phyloP scores from a whole-genome alignment of 1,140 invertebrate species.

The honey bee (Apis mellifera) region DNA sequence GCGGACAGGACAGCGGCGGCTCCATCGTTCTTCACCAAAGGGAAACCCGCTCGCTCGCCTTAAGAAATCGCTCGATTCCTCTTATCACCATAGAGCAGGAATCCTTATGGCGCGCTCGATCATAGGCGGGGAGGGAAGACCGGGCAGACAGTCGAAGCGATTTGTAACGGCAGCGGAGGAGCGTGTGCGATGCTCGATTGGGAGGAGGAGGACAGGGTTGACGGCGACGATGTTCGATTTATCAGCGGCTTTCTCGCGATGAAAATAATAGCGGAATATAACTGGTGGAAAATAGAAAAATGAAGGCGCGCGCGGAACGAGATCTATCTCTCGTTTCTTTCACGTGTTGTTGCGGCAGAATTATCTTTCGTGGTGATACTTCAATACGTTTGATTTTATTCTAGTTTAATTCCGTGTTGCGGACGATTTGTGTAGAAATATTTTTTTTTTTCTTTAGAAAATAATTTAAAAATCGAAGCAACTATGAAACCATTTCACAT shows the following conservation, averaged over 20 bases:
- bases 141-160: conserved; percentile 55
- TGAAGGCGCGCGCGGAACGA: conserved; percentile 11
- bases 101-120: conserved; percentile 69
- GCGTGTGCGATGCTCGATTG: conserved; percentile 29
- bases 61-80: conserved; percentile 61
- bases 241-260: conserved; percentile 34
- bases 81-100: conserved; percentile 70
- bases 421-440: too few relatives aligned
- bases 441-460: too few relatives aligned
- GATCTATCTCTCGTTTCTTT: conserved; percentile 6
- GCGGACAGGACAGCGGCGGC: conserved; percentile 43
- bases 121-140: conserved; percentile 61
- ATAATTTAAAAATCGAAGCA: too few relatives aligned
- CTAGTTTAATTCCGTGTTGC: too few relatives aligned
- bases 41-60: conserved; percentile 54
- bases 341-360: too few relatives aligned
- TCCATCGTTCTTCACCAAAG: conserved; percentile 50
- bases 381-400: background rate
- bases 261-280: conserved; percentile 51
- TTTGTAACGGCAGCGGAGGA: conserved; percentile 59
- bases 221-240: conserved; percentile 41
- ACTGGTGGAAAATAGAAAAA: conserved; percentile 49
- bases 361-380: background rate
- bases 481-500: too few relatives aligned
- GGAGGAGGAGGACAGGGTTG: background rate